These are phyloP conservation scores for Galleria mellonella DNA, from an alignment of 1,140 invertebrate species.

Conservation along the genomic window DNA sequence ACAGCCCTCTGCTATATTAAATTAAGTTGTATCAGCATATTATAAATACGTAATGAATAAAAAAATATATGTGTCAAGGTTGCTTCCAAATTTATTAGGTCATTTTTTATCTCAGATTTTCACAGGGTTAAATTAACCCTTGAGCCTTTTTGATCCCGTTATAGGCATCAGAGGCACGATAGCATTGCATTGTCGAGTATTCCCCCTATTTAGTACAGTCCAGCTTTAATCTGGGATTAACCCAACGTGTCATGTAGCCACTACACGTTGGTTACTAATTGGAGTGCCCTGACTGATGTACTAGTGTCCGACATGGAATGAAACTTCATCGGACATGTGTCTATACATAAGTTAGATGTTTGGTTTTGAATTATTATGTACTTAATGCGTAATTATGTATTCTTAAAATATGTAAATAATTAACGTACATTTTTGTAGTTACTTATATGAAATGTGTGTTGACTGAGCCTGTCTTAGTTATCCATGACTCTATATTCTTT, in stretches of 20 bases:
- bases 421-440: no score
- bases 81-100: neutral
- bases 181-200: conserved; percentile 41
- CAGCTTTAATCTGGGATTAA: conserved; percentile 54
- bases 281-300: conserved; percentile 17
- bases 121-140: conserved; percentile 9
- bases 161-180: conserved; percentile 63
- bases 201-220: conserved; percentile 45
- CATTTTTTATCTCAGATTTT: neutral
- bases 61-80: no score
- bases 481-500: no score
- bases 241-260: conserved; percentile 46
- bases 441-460: no score
- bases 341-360: no score
- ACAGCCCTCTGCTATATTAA: no score
- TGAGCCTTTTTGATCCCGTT: conserved; percentile 60
- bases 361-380: no score
- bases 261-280: conserved; percentile 20
- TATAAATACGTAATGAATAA: no score
- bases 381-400: no score
- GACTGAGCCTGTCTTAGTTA: no score
- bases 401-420: no score
- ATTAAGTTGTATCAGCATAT: no score
- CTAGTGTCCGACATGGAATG: conserved; percentile 16
- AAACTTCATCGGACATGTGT: conserved; percentile 9